These are phyloP conservation scores for Pocillopora damicornis DNA, from an alignment of 64 coral and sea anemone genomes.

Conservation along the genomic window DNA sequence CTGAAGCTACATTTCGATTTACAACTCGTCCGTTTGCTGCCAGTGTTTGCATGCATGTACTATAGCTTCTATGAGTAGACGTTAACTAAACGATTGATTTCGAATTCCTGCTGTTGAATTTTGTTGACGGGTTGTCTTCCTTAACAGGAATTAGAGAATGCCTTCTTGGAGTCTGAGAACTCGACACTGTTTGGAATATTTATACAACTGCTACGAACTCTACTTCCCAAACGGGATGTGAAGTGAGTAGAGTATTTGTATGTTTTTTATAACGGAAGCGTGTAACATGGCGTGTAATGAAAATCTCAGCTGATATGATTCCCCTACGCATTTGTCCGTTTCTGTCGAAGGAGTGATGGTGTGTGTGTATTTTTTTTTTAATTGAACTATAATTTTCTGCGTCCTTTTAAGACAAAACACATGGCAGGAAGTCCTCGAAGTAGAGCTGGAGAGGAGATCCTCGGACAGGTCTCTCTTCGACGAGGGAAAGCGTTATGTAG, in stretches of 20 bases:
- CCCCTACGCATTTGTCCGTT: slow-evolving; percentile 2
- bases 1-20: background rate
- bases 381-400: slow-evolving; percentile 30
- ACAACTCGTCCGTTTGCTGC: slow-evolving; percentile 36
- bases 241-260: slow-evolving; percentile 71
- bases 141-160: slow-evolving; percentile 84
- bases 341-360: slow-evolving; percentile 10
- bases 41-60: background rate
- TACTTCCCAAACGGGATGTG: slow-evolving; percentile 67
- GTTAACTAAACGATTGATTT: slow-evolving; percentile 27
- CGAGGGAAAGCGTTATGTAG: slow-evolving; percentile 59
- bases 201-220: slow-evolving; percentile 51
- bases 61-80: no score
- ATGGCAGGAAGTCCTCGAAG: slow-evolving; percentile 70
- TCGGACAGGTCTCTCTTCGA: slow-evolving; percentile 57
- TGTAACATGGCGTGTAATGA: slow-evolving; percentile 31
- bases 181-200: slow-evolving; percentile 76
- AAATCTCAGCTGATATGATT: slow-evolving; percentile 20
- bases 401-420: slow-evolving; percentile 39
- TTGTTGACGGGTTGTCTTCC: slow-evolving; percentile 56
- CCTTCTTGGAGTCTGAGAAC: slow-evolving; percentile 74
- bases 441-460: slow-evolving; percentile 57
- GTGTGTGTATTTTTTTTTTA: background rate
- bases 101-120: slow-evolving; percentile 55
- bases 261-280: slow-evolving; percentile 49